phyloP scores from a whole-genome alignment of 2,888 invertebrate species.

The Ellobium chinense region DNA sequence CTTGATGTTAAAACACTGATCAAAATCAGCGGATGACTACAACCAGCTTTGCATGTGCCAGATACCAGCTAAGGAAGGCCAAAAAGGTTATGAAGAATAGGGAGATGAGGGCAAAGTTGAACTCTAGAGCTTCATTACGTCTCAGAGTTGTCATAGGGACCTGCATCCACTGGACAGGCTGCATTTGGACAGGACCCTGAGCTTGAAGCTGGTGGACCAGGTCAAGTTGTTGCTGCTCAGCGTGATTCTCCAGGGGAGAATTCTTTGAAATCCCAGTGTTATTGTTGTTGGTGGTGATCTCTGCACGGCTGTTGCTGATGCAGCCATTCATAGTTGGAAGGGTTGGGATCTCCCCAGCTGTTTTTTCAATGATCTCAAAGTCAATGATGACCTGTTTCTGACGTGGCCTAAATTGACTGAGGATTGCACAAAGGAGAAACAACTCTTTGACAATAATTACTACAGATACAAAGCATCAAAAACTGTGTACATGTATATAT shows the following conservation, averaged over 20 bases:
- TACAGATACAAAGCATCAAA: not conserved
- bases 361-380: conserved; percentile 50
- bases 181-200: not conserved
- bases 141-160: not conserved
- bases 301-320: not conserved
- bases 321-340: not conserved
- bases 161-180: not conserved
- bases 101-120: not conserved
- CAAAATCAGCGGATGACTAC: not conserved
- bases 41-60: not conserved
- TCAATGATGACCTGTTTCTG: conserved; percentile 60
- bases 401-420: conserved; percentile 60
- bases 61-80: conserved; percentile 13
- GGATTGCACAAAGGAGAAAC: too few species aligned
- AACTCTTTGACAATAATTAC: not conserved
- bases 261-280: not conserved
- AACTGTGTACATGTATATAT: too few species aligned
- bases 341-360: not conserved
- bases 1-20: not conserved
- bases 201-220: not conserved
- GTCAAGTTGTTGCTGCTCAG: conserved; percentile 21
- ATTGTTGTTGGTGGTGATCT: conserved; percentile 12
- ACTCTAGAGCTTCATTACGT: not conserved
- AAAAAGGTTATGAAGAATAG: not conserved
- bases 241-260: conserved; percentile 4